Percentiles rank a stretch among this genome's conserved stretches.
phyloP scores from a whole-genome alignment of 2,113 vertebrate genomes.

The Octodon degus region DNA sequence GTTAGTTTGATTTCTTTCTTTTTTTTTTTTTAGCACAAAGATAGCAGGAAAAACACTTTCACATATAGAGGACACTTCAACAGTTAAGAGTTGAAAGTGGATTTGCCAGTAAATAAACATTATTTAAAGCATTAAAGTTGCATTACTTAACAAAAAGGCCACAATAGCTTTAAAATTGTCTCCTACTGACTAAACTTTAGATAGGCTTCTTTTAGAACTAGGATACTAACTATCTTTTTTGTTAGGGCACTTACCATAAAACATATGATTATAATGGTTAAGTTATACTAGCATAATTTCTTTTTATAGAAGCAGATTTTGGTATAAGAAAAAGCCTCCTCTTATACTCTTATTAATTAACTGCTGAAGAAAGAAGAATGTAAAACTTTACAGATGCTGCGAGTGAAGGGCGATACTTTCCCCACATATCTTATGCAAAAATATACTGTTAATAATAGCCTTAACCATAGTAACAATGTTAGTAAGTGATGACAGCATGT shows the following conservation, averaged over 20 bases:
- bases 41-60: conserved; percentile 41
- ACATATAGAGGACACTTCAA: background rate
- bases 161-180: background rate
- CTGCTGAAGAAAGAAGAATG: conserved; percentile 53
- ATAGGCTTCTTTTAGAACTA: background rate
- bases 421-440: background rate
- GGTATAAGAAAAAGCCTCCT: conserved; percentile 60
- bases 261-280: background rate
- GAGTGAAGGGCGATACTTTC: background rate
- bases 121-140: conserved; percentile 49
- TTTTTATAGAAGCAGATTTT: conserved; percentile 61
- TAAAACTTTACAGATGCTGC: conserved; percentile 48
- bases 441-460: background rate
- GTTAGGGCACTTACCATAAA: background rate
- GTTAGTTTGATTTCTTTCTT: background rate
- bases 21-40: background rate
- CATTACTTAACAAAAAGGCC: conserved; percentile 2
- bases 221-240: background rate
- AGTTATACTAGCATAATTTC: conserved; percentile 58
- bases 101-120: background rate
- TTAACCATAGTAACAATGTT: background rate
- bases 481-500: background rate
- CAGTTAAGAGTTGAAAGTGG: conserved; percentile 23
- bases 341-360: conserved; percentile 79
- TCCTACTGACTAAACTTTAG: background rate